Conservation (phyloP, 1,140 invertebrate species). For the Frieseomelitta varia region DNA sequence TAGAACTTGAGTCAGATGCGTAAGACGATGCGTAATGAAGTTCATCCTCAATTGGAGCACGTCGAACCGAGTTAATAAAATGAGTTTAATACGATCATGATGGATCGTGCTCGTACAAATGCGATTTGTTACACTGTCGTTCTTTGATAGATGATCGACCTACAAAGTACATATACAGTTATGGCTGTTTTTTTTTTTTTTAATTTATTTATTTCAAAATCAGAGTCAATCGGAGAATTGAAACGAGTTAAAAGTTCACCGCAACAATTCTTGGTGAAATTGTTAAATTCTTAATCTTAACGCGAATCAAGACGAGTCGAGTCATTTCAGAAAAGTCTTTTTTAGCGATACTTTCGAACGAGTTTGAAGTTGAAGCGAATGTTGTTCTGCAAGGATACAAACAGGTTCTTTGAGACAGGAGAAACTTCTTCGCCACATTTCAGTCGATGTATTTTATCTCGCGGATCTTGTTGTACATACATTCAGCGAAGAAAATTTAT, state of each 20-base stretch:
- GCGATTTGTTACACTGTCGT: background rate
- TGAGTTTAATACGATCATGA: slow-evolving; percentile 22
- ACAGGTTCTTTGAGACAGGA: slow-evolving; percentile 15
- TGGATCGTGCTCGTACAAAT: slow-evolving; percentile 16
- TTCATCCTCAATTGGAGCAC: slow-evolving; percentile 9
- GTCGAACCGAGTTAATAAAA: slow-evolving; percentile 20
- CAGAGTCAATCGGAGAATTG: background rate
- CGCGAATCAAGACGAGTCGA: background rate
- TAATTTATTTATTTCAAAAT: too few species aligned
- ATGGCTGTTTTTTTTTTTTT: background rate
- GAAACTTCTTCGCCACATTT: background rate
- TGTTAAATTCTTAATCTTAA: background rate
- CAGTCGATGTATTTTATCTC: background rate
- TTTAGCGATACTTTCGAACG: slow-evolving; percentile 3
- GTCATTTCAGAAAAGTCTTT: background rate
- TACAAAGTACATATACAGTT: background rate
- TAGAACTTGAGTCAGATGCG: background rate
- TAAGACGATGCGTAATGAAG: slow-evolving; percentile 10
- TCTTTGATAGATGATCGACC: background rate
- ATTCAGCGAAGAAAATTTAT: background rate
- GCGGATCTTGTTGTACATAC: background rate
- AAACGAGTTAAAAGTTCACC: background rate
- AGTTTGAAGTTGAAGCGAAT: slow-evolving; percentile 1
- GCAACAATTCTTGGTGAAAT: background rate
- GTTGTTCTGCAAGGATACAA: background rate